Base-by-base conservation (phyloP, 2,888 invertebrate genomes). In the Caenorhabditis sp. region DNA sequence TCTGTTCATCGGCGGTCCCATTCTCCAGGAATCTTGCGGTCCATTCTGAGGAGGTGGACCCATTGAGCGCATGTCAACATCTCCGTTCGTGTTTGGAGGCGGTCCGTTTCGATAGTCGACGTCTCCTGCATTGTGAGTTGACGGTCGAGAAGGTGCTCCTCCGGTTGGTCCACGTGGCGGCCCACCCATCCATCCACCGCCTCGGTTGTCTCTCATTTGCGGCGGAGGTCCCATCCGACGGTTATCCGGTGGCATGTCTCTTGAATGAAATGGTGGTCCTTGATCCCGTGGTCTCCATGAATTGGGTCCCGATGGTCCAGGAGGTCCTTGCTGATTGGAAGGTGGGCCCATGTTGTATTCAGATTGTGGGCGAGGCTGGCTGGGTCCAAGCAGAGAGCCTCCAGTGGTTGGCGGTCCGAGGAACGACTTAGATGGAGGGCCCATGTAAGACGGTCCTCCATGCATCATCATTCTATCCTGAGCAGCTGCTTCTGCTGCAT, bases 361-460 rank as follows among this genome's bases (percentile, higher is more conserved):
- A 27, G 24, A 46, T 1, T 52, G 56, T 7, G 71, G 75, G 22
- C 56, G 41, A 2, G 72, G 71, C 41, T 63, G 77, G 32, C 71
- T 66, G 0, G 71, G 77, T 5, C 71, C 77, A 0, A 77, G 41
- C 15, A 77, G 27, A 2, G 71, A 71, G 13, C 65, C 68, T 30
- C 73, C 72, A 5, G 70, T 73, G 2, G 78, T 63, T 8, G 78
- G 78, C 7, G 78, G 75, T 30, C 76, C 75, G 26, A 72, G 27
- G 15, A 73, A 65, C 13, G 68, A 62, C 26, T 68, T 66, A 0
- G 62, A 46, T 1, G 80, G 56, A 27, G 61, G 59, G 0, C 37
- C 37, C 37, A 53, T 13, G n/a, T 53, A 53, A 24, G 53, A 39
- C 4, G 53, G 37, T n/a, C 53, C 53, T 22, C 53, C 53, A 35